These are phyloP conservation scores for Adrianichthys oophorus DNA, from an alignment of 2,797 vertebrate species.

Conservation along the genomic window DNA sequence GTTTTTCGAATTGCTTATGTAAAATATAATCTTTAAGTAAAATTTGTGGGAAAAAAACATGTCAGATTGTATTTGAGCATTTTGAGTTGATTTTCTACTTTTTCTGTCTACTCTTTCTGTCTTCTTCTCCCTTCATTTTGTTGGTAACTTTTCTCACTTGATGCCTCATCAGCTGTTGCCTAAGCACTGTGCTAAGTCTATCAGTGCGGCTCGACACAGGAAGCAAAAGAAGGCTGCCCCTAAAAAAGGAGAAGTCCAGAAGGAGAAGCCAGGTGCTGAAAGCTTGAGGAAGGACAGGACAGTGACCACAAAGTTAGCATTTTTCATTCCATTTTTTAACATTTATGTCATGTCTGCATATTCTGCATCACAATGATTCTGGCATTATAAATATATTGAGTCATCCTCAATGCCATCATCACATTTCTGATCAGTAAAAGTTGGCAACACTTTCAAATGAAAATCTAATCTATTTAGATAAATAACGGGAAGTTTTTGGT, in stretches of 20 bases:
- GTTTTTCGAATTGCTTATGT: conserved; percentile 29
- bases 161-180: conserved; percentile 81
- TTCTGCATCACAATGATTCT: too few species aligned
- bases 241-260: conserved; percentile 84
- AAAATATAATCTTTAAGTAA: conserved; percentile 23
- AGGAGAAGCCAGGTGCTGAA: conserved; percentile 89
- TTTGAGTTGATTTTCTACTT: conserved; percentile 9
- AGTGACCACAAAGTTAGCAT: conserved; percentile 85
- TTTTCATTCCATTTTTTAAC: neutral
- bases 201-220: conserved; percentile 87
- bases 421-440: too few species aligned
- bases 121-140: neutral
- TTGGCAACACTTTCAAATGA: too few species aligned
- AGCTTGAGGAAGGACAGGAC: conserved; percentile 88
- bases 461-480: too few species aligned
- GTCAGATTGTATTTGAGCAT: conserved; percentile 21
- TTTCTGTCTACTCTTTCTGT: neutral
- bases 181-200: conserved; percentile 86
- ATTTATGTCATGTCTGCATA: too few species aligned
- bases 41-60: conserved; percentile 5
- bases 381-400: too few species aligned
- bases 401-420: too few species aligned
- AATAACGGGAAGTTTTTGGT: too few species aligned
- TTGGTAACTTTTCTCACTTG: conserved; percentile 25
- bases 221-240: conserved; percentile 79